A percentile compares a stretch with the other conserved stretches of the same genome.
Evolutionary conservation across 2,113 vertebrate genomes (phyloP).

Genomic region (Halichoerus grypus): DNA sequence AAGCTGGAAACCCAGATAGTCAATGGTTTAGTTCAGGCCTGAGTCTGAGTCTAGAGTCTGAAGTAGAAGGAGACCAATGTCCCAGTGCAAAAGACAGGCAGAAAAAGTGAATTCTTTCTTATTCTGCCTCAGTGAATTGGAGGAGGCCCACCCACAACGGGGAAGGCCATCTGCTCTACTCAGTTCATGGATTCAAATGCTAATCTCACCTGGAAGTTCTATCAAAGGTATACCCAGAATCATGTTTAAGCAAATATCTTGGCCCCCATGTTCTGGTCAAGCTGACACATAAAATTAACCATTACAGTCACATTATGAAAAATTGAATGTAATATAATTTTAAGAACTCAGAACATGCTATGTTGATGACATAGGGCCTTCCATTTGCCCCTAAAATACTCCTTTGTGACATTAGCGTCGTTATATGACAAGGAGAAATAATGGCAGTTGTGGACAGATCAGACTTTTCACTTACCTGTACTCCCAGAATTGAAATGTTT

Average conservation of each 20-base stretch:
- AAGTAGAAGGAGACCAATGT: not conserved
- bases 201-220: not conserved
- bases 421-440: not conserved
- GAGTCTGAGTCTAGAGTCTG: not conserved
- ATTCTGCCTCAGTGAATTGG: not conserved
- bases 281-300: not conserved
- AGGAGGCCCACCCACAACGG: not conserved
- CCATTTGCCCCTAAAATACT: not conserved
- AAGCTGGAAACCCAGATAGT: not conserved
- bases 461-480: not conserved
- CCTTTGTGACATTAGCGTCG: not conserved
- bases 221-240: not conserved
- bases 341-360: not conserved
- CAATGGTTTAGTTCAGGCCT: not conserved
- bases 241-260: not conserved
- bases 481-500: not conserved
- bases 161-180: not conserved
- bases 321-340: not conserved
- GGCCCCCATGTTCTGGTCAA: not conserved
- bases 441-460: not conserved
- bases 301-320: not conserved
- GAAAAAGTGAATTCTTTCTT: not conserved
- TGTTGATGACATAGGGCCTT: not conserved
- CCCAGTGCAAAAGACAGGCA: not conserved
- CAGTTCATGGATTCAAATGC: not conserved